phyloP scores from a whole-genome alignment of 2,888 invertebrate species.

The Ormyrus pomaceus region DNA sequence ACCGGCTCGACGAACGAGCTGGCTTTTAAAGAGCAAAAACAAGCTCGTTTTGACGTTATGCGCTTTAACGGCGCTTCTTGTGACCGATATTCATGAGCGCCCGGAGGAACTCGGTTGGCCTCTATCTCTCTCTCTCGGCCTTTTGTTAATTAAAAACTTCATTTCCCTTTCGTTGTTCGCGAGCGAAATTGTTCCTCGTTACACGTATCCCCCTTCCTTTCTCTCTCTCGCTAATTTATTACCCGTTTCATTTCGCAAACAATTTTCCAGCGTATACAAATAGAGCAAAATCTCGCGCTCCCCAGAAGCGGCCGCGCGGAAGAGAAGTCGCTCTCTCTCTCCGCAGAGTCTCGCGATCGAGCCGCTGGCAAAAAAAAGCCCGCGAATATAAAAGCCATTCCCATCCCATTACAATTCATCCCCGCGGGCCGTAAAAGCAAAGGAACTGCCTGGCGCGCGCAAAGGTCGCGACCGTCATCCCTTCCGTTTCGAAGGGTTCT shows the following conservation, averaged over 20 bases:
- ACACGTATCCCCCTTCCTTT: too few relatives aligned
- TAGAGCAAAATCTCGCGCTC: too few relatives aligned
- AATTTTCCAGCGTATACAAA: too few relatives aligned
- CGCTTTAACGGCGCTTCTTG: conserved; percentile 8
- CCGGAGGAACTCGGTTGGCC: too few relatives aligned
- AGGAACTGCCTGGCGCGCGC: neutral
- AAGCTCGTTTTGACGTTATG: conserved; percentile 22
- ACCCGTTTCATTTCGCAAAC: too few relatives aligned
- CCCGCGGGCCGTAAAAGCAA: neutral
- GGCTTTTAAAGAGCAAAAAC: conserved; percentile 47
- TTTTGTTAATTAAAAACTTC: conserved; percentile 20
- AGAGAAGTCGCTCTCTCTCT: too few relatives aligned
- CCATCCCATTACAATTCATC: neutral
- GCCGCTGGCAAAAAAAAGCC: too few relatives aligned
- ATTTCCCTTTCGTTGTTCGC: neutral
- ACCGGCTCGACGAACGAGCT: conserved; percentile 40
- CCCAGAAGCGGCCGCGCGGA: too few relatives aligned
- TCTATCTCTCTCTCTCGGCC: too few relatives aligned
- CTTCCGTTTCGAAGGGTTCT: neutral
- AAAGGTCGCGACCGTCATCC: neutral
- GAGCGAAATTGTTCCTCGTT: neutral
- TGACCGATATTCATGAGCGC: conserved; percentile 35
- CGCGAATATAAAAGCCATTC: too few relatives aligned
- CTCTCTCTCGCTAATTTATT: too few relatives aligned
- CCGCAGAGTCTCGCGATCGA: too few relatives aligned